Base-by-base conservation (phyloP, 1,140 invertebrate genomes). In the Pinna nobilis region DNA sequence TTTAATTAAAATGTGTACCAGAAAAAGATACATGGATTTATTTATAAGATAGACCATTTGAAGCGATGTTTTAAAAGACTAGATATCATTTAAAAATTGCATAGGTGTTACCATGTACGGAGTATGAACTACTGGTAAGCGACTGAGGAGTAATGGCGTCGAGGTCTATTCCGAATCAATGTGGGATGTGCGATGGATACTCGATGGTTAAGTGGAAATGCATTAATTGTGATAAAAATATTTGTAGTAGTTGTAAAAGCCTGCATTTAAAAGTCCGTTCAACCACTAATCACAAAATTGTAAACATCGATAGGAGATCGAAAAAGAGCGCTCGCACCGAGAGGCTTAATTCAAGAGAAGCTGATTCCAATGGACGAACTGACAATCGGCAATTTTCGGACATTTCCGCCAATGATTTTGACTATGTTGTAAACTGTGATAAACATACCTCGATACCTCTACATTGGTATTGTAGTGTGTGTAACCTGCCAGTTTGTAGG, bases 181-280 rank as follows among this genome's bases (percentile, higher is more conserved):
- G 59, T 30, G 7, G 18, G 20, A 39, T 63, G 35, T 63, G 59
- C 44, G 59, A 63, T 13, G 59, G 4, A 7, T 20, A 32, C n/a
- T 11, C 25, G 18, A 37, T 28, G 7, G 59, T 63, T 13, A 63
- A 63, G 44, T 63, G 59, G 59, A 63, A 25, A 25, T 63, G 59
- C 25, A 63, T 25, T 4, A 44, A 63, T 25, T 63, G 59, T 44
- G 59, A 63, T 28, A 63, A 63, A 63, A 41, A 37, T 35, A 39
- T 63, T n/a, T 63, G 59, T 63, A 23, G 44, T 23, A 63, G 44
- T 35, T 63, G 59, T 25, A 63, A 63, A 23, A 44, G 30, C 18
- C 59, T 41, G 0, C 59, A 63, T 23, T 28, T 41, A 18, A 39
- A 44, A 37, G 39, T 41, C 18, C 35, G 39, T 25, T 33, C 59